A percentile compares a stretch with the other conserved stretches of the same genome.
Evolutionary conservation across 2,888 invertebrate species (phyloP).

Genomic region (Cheilosia grossa): DNA sequence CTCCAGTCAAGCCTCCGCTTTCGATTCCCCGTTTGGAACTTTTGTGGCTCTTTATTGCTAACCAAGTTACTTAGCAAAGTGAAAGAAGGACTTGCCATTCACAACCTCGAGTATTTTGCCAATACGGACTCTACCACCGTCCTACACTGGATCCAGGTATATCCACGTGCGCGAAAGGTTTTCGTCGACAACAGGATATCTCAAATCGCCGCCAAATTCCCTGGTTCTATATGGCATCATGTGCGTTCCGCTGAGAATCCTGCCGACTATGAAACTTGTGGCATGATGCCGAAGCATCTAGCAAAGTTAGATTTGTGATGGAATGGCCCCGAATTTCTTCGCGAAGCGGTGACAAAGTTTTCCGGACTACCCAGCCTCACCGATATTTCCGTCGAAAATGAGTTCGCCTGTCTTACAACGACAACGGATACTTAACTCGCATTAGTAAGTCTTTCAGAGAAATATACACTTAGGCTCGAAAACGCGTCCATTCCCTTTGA

Average conservation of each 20-base stretch:
- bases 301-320: too few relatives aligned
- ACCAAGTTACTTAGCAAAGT: not conserved
- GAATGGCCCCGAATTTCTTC: too few relatives aligned
- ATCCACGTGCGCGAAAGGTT: not conserved
- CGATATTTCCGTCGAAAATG: too few relatives aligned
- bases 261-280: slow-evolving; percentile 14
- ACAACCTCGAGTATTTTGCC: not conserved
- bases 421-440: too few relatives aligned
- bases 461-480: too few relatives aligned
- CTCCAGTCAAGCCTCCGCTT: not conserved
- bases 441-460: too few relatives aligned
- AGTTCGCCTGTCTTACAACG: too few relatives aligned
- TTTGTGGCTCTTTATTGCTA: slow-evolving; percentile 23
- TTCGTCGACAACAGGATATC: not conserved
- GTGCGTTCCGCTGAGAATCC: slow-evolving; percentile 21
- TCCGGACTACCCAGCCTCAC: too few relatives aligned
- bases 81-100: not conserved
- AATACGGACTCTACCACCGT: not conserved
- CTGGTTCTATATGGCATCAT: not conserved
- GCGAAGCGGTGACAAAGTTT: too few relatives aligned
- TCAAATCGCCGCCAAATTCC: not conserved
- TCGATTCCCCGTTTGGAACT: slow-evolving; percentile 1
- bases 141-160: not conserved
- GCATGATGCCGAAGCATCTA: slow-evolving; percentile 1
- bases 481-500: too few relatives aligned